Evolutionary conservation across 2,888 invertebrate genomes (phyloP).

Genomic region (Oasisia sp.): DNA sequence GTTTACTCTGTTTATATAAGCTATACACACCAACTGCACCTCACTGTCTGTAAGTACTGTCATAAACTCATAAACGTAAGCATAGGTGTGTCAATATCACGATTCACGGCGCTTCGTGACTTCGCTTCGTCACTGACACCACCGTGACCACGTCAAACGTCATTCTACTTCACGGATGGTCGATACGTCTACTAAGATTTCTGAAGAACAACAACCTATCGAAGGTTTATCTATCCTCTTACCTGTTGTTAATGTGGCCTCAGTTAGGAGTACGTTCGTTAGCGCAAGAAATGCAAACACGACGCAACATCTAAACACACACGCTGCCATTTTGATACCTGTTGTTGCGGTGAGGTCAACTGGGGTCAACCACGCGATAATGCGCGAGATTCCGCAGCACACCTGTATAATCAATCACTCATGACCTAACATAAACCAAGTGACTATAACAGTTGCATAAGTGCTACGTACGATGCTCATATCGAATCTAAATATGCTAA

Average conservation of each 20-base stretch:
- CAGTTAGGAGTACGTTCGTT: neutral
- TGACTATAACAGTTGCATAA: neutral
- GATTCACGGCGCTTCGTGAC: too few species aligned
- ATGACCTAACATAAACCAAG: neutral
- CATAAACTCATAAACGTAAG: too few species aligned
- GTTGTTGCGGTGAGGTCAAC: constrained; percentile 13
- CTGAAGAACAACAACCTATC: neutral
- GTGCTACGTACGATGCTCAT: neutral
- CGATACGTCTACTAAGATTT: neutral
- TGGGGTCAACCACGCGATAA: constrained; percentile 17
- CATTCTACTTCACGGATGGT: neutral
- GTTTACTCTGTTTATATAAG: too few species aligned
- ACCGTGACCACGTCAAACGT: neutral
- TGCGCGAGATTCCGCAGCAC: constrained; percentile 2
- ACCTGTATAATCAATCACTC: neutral
- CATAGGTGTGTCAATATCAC: too few species aligned
- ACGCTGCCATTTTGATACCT: constrained; percentile 3
- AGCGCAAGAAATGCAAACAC: constrained; percentile 5
- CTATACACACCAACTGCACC: too few species aligned
- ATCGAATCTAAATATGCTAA: neutral
- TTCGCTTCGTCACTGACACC: neutral
- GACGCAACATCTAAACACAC: constrained; percentile 6
- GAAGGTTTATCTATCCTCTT: neutral
- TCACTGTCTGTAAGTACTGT: too few species aligned
- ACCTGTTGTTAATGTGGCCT: neutral